Evolutionary conservation across 2,113 vertebrate genomes (phyloP).

Genomic region (Tricholaema leucomelas): DNA sequence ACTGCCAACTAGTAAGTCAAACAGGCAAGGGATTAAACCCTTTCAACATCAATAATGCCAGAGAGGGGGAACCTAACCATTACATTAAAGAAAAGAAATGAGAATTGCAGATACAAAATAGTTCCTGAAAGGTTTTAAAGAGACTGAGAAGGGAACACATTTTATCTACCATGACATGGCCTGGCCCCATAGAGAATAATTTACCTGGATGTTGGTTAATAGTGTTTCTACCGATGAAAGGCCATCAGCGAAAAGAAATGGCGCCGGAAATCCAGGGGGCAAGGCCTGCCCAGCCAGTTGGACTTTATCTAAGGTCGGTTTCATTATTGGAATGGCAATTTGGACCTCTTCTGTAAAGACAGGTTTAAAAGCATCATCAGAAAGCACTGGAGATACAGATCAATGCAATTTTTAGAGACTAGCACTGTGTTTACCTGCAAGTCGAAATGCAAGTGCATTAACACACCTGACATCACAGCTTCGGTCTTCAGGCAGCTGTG

Average conservation of each 20-base stretch:
- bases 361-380: slow-evolving; percentile 58
- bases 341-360: slow-evolving; percentile 83
- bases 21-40: not conserved
- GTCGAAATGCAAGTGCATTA: not conserved
- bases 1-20: not conserved
- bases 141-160: not conserved
- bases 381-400: not conserved
- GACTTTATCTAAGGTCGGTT: slow-evolving; percentile 86
- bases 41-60: not conserved
- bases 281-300: slow-evolving; percentile 83
- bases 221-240: slow-evolving; percentile 94
- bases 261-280: slow-evolving; percentile 87
- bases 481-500: not conserved
- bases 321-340: slow-evolving; percentile 86
- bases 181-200: not conserved
- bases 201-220: slow-evolving; percentile 97
- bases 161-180: not conserved
- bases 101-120: not conserved
- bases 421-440: not conserved
- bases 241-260: slow-evolving; percentile 91
- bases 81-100: not conserved
- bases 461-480: not conserved
- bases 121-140: not conserved
- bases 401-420: not conserved
- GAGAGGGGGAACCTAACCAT: not conserved